Percentiles rank a stretch among this genome's conserved stretches.
phyloP scores from a whole-genome alignment of 2,888 invertebrate species.

The Meta bourneti region DNA sequence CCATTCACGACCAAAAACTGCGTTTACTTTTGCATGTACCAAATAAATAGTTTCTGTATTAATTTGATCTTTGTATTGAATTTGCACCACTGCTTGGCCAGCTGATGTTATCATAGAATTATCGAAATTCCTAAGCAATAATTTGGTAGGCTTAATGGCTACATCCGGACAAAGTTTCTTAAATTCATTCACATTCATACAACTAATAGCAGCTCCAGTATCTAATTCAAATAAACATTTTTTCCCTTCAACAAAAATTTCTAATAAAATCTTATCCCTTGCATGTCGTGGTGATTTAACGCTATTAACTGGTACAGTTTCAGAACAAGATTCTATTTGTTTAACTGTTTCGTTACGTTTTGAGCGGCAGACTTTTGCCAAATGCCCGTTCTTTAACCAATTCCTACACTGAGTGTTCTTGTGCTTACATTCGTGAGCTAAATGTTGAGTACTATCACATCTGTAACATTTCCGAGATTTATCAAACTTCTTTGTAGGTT shows the following conservation, averaged over 20 bases:
- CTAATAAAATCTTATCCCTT: conserved; percentile 58
- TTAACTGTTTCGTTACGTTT: conserved; percentile 32
- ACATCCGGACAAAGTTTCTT: conserved; percentile 64
- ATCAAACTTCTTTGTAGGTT: conserved; percentile 63
- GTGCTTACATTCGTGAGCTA: conserved; percentile 55
- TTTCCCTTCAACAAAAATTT: conserved; percentile 32
- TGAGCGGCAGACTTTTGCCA: conserved; percentile 38
- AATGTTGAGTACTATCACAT: conserved; percentile 37
- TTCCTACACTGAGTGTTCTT: conserved; percentile 56
- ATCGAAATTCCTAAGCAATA: conserved; percentile 65
- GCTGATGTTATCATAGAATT: conserved; percentile 63
- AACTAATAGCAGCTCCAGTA: not conserved
- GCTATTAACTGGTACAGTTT: conserved; percentile 65
- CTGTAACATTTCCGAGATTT: conserved; percentile 44
- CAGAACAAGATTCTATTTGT: conserved; percentile 38
- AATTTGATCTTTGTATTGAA: conserved; percentile 65
- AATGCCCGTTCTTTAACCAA: conserved; percentile 37
- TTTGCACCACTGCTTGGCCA: conserved; percentile 65
- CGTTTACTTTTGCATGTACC: conserved; percentile 57
- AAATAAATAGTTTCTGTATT: conserved; percentile 66
- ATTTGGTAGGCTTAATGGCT: conserved; percentile 65
- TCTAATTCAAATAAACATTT: conserved; percentile 55
- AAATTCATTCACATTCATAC: not conserved
- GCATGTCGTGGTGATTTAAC: conserved; percentile 65
- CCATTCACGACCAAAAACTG: conserved; percentile 58